Conservation (phyloP, 2,113 vertebrate species). For the Leptosomus discolor region DNA sequence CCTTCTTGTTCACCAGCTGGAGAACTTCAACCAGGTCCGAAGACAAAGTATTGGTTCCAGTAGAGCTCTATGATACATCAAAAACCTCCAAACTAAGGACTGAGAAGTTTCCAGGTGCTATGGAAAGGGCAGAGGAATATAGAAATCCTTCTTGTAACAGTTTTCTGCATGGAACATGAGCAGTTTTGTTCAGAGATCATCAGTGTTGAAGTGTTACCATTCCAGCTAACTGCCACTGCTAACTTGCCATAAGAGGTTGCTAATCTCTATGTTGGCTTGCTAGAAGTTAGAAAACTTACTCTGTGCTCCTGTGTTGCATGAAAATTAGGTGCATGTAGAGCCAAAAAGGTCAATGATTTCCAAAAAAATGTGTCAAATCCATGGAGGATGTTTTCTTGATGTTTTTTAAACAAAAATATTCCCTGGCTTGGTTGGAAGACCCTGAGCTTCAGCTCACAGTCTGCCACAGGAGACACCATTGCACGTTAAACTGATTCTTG, state of each 20-base stretch:
- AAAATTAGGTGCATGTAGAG: background rate
- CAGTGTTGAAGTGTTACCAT: background rate
- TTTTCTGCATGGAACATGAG: background rate
- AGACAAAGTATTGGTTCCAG: background rate
- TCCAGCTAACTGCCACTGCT: background rate
- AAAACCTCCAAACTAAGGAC: background rate
- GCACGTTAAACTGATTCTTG: background rate
- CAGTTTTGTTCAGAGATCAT: background rate
- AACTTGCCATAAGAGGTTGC: background rate
- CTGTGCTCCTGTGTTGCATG: background rate
- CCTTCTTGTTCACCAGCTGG: background rate
- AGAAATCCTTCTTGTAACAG: background rate
- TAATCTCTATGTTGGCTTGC: background rate
- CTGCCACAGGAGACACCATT: background rate
- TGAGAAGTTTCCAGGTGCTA: background rate
- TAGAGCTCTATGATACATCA: background rate
- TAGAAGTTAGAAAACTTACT: background rate
- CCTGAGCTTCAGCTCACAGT: background rate
- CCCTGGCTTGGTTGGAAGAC: background rate
- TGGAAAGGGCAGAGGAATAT: background rate
- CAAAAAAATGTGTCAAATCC: background rate
- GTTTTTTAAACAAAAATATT: background rate
- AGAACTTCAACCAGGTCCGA: background rate
- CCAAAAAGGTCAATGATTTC: background rate
- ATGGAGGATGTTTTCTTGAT: background rate